Conservation (phyloP, 2,113 vertebrate genomes). For the Ailuropoda melanoleuca region DNA sequence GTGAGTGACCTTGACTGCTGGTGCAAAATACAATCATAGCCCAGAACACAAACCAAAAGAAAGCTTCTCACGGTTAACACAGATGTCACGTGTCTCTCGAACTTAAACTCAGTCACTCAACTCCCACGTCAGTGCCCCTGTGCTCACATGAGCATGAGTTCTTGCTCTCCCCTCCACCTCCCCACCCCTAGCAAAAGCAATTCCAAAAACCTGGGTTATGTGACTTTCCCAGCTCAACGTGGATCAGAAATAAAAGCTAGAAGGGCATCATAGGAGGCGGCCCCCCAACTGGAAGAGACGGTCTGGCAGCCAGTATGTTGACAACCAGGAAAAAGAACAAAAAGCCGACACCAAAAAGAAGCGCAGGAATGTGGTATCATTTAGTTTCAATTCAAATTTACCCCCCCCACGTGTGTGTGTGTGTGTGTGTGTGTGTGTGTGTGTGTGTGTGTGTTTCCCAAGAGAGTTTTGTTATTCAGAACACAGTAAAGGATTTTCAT, state of each 20-base stretch:
- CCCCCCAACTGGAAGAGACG: background rate
- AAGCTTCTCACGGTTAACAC: background rate
- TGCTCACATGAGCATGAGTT: background rate
- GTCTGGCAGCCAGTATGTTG: background rate
- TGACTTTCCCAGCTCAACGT: background rate
- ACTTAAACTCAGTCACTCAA: background rate
- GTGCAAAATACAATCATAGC: background rate
- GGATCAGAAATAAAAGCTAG: background rate
- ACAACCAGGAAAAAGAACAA: background rate
- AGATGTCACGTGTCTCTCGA: background rate
- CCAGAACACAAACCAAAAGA: background rate
- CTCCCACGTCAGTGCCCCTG: background rate
- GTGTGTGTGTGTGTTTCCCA: background rate
- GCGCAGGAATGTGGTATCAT: background rate
- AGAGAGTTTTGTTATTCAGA: background rate
- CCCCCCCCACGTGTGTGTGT: too few relatives aligned
- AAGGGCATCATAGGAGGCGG: background rate
- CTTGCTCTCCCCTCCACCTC: too few relatives aligned
- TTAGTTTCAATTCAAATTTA: background rate
- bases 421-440: too few relatives aligned
- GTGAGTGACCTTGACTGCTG: background rate
- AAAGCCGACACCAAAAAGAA: background rate
- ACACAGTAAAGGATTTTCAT: background rate
- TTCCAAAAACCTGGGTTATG: background rate
- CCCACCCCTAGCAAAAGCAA: background rate